phyloP scores from a whole-genome alignment of 2,888 invertebrate genomes.

The Campoplex capitator region DNA sequence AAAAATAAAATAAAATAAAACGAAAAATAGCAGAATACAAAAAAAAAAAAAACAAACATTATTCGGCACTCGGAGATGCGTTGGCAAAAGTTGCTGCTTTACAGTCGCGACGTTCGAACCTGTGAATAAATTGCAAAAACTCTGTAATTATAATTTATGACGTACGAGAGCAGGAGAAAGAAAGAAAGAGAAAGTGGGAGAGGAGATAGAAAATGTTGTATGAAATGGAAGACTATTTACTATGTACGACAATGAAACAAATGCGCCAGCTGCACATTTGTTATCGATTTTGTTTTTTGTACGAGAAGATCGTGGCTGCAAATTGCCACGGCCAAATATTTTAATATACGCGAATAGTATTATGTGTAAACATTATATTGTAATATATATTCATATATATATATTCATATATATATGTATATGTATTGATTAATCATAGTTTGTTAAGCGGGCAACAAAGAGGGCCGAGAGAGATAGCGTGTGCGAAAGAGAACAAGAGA shows the following conservation, averaged over 20 bases:
- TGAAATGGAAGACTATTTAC: constrained; percentile 27
- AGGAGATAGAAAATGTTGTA: constrained; percentile 30
- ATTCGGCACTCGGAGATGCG: constrained; percentile 48
- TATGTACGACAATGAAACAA: constrained; percentile 25
- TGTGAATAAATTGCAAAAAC: constrained; percentile 71
- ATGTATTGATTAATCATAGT: constrained; percentile 73
- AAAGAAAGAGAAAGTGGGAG: not conserved
- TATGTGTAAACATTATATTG: constrained; percentile 84
- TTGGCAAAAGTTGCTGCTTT: not conserved
- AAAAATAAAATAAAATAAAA: not conserved
- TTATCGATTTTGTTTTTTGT: constrained; percentile 73
- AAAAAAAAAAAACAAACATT: not conserved
- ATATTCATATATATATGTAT: constrained; percentile 36
- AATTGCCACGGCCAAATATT: constrained; percentile 79
- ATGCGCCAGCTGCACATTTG: constrained; percentile 55
- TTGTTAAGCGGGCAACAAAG: constrained; percentile 76
- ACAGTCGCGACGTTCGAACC: constrained; percentile 67
- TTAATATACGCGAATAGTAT: constrained; percentile 84
- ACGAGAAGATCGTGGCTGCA: constrained; percentile 74
- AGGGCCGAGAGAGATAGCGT: constrained; percentile 39
- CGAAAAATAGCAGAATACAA: too few relatives aligned
- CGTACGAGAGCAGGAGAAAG: constrained; percentile 35
- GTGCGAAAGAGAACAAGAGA: constrained; percentile 21
- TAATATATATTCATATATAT: constrained; percentile 82
- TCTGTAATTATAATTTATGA: constrained; percentile 72